Evolutionary conservation across 2,888 invertebrate genomes (phyloP).

Genomic region (Apantesis nais): DNA sequence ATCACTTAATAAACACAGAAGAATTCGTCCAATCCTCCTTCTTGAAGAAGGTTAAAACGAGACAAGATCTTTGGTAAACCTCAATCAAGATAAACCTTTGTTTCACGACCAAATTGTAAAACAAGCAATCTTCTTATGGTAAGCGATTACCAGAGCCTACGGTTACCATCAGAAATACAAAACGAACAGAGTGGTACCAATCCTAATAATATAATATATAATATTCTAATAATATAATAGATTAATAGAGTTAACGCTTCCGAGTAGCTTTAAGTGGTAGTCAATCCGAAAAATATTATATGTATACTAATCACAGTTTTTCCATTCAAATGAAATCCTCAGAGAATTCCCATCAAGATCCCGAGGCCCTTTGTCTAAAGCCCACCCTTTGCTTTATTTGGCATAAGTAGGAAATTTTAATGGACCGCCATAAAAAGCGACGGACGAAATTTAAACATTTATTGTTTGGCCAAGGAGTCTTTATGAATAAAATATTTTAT

Average conservation of each 20-base stretch:
- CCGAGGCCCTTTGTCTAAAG: conserved; percentile 58
- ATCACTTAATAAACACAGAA: no score
- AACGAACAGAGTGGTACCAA: not conserved
- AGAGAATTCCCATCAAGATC: conserved; percentile 61
- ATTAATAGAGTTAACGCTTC: not conserved
- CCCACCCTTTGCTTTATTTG: conserved; percentile 64
- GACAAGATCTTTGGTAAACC: not conserved
- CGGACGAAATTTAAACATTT: conserved; percentile 58
- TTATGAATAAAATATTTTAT: conserved; percentile 54
- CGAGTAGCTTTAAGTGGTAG: conserved; percentile 24
- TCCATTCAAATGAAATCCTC: conserved; percentile 50
- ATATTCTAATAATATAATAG: no score
- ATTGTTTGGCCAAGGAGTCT: conserved; percentile 46
- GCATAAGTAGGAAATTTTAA: conserved; percentile 61
- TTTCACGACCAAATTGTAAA: not conserved
- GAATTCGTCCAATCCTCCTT: no score
- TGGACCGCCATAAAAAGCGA: conserved; percentile 55
- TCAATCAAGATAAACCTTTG: not conserved
- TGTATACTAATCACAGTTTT: conserved; percentile 53
- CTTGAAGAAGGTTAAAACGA: not conserved
- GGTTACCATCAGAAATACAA: not conserved
- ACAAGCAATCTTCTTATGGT: not conserved
- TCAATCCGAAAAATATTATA: conserved; percentile 51
- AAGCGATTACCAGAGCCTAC: no score
- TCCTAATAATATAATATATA: no score